Percentiles rank a stretch among this genome's conserved stretches.
These are phyloP conservation scores for Rhinogobio ventralis DNA, from an alignment of 2,797 vertebrate species.

Conservation along the genomic window DNA sequence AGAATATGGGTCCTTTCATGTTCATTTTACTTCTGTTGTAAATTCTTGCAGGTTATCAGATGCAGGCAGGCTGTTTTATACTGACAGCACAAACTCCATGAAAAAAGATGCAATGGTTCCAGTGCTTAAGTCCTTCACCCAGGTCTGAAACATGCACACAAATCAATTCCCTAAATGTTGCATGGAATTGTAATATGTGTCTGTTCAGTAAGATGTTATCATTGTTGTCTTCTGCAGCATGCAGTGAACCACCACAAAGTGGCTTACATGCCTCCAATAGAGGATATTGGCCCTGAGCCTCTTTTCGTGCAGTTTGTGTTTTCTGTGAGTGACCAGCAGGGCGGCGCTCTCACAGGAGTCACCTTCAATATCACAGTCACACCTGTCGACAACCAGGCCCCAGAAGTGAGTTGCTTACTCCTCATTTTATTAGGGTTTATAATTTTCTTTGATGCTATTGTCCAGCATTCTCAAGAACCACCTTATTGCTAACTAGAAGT, in stretches of 20 bases:
- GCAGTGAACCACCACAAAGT: slow-evolving; percentile 83
- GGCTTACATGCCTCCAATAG: slow-evolving; percentile 82
- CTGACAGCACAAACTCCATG: slow-evolving; percentile 72
- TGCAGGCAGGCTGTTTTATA: slow-evolving; percentile 80
- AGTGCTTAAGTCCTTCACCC: slow-evolving; percentile 80
- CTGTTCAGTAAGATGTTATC: background rate
- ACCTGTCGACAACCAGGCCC: slow-evolving; percentile 79
- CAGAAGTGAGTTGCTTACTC: slow-evolving; percentile 70
- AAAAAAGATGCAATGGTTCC: slow-evolving; percentile 77
- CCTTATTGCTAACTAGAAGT: background rate
- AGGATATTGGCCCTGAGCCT: slow-evolving; percentile 78
- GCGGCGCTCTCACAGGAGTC: slow-evolving; percentile 72
- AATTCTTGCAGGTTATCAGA: slow-evolving; percentile 75
- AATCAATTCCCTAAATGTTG: background rate
- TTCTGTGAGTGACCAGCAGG: slow-evolving; percentile 80
- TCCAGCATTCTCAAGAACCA: background rate
- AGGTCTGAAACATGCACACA: slow-evolving; percentile 70
- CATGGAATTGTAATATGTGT: background rate
- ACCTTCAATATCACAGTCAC: slow-evolving; percentile 81
- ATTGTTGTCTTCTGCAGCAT: slow-evolving; percentile 67
- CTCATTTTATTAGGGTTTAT: background rate
- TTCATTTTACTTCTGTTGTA: background rate
- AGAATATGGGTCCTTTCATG: background rate
- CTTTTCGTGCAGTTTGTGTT: slow-evolving; percentile 82
- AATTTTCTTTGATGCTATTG: background rate